phyloP scores from a whole-genome alignment of 2,888 invertebrate genomes.

The Acrocyrtus sp. region DNA sequence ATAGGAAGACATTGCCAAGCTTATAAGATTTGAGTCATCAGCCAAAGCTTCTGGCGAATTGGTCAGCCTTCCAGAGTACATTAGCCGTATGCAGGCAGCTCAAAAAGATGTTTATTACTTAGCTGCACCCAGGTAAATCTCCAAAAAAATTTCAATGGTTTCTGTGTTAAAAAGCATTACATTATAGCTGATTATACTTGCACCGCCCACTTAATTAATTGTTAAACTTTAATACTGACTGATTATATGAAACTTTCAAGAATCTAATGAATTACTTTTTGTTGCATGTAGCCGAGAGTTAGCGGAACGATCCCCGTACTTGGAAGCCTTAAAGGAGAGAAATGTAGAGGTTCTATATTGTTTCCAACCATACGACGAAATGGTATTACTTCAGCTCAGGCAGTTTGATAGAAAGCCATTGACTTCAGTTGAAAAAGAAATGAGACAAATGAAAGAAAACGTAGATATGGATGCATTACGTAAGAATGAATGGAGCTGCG shows the following conservation, averaged over 20 bases:
- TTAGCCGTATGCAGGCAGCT: slow-evolving; percentile 77
- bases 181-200: too few species aligned
- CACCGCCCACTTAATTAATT: too few species aligned
- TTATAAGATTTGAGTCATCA: slow-evolving; percentile 93
- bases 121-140: slow-evolving; percentile 85
- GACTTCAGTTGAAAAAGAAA: slow-evolving; percentile 93
- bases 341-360: slow-evolving; percentile 94
- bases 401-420: slow-evolving; percentile 82
- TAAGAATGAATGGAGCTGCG: too few species aligned
- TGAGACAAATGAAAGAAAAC: slow-evolving; percentile 77
- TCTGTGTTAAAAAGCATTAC: too few species aligned
- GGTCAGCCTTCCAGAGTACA: slow-evolving; percentile 85
- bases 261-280: slow-evolving; percentile 23
- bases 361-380: slow-evolving; percentile 96
- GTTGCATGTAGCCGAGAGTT: slow-evolving; percentile 78
- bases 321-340: slow-evolving; percentile 88
- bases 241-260: too few species aligned
- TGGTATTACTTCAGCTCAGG: slow-evolving; percentile 89
- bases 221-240: too few species aligned
- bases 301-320: slow-evolving; percentile 95
- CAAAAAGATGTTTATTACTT: slow-evolving; percentile 91
- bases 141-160: slow-evolving; percentile 9
- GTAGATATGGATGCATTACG: slow-evolving; percentile 73
- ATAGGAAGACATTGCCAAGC: slow-evolving; percentile 89
- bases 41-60: slow-evolving; percentile 76